Base-by-base conservation (phyloP, 2,113 vertebrate species). In the Hippocampus zosterae region DNA sequence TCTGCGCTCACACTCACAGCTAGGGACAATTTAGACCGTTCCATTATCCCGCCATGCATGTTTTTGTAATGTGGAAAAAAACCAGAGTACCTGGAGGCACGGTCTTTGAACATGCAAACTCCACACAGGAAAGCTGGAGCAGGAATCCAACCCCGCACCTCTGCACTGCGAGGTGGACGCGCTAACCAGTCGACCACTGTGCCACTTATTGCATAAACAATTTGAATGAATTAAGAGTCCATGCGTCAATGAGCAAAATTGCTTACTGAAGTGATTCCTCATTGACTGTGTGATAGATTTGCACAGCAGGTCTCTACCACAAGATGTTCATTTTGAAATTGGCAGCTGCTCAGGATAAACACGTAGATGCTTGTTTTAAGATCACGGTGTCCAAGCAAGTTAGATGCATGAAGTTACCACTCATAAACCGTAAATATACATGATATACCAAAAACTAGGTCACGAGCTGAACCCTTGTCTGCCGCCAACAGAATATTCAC, bases 351-450 rank as follows among this genome's bases (percentile, higher is more conserved):
- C 16, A 13, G 63, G 59, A 69, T 75, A 68, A 77, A 29, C 50
- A 37, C 46, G 8, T 61, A 69, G 55, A 71, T 71, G 67, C 46
- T 69, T 65, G 21, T 70, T 69, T 73, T 72, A 44, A 68, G 64
- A 67, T 57, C 56, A 48, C 1, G 0, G 50, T 25, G 37, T 53
- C 44, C 56, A 42, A 59, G 48, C 21, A 68, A 71, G 68, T 40
- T 59, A 64, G 29, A 74, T 23, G 33, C 50, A 55, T 44, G 48
- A 2, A 0, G 15, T 1, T 3, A 8, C 62, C 21, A 27, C 21
- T 55, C 52, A 18, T 63, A 37, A 41, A 63, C 37, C 29, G 23
- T 52, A 56, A 67, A 73, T 70, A 70, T n/a, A 70, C 18, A 19
- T 57, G 44, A 59, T 55, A 52, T 52, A 21, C 60, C 25, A 50